Evolutionary conservation across 2,113 vertebrate species (phyloP).

Genomic region (Thermophis baileyi): DNA sequence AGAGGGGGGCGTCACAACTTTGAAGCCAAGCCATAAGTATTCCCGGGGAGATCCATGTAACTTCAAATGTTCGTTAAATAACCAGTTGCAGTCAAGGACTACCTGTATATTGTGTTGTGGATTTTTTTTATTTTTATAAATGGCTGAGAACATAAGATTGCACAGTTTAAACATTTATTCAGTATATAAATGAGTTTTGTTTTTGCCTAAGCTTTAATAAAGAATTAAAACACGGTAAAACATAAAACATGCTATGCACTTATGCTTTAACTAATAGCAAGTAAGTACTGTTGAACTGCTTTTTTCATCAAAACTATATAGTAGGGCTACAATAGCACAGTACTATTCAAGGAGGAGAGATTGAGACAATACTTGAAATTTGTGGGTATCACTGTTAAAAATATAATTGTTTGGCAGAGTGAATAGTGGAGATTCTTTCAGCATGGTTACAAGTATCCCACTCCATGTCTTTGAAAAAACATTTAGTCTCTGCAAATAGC

Average conservation of each 20-base stretch:
- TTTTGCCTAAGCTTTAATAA: background rate
- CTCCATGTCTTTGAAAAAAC: background rate
- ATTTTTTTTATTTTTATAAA: background rate
- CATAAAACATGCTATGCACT: accelerated
- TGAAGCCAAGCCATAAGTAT: background rate
- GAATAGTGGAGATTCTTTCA: background rate
- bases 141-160: background rate
- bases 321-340: background rate
- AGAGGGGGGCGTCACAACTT: background rate
- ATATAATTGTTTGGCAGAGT: background rate
- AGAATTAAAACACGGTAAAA: background rate
- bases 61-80: background rate
- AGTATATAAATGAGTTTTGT: background rate
- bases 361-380: background rate
- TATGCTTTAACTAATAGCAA: background rate
- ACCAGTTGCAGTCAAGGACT: no score
- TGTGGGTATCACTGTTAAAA: accelerated
- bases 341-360: background rate
- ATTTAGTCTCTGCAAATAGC: background rate
- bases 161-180: background rate
- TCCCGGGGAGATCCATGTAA: background rate
- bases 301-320: background rate
- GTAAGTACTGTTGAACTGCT: background rate
- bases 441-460: background rate
- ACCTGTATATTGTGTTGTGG: background rate